phyloP scores from a whole-genome alignment of 2,888 invertebrate species.

The Tiliacea citrago region DNA sequence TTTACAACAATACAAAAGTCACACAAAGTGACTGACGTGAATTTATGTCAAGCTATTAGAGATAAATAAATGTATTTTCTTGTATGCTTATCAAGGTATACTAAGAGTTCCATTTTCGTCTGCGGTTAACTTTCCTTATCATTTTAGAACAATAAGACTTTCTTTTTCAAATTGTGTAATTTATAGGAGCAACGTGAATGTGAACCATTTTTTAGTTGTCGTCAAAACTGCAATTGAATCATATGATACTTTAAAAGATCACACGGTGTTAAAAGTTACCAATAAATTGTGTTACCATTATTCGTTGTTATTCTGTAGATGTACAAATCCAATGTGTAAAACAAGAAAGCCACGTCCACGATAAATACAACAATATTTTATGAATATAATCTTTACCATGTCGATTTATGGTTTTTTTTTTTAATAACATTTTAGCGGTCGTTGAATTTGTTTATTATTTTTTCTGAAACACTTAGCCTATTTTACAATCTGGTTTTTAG shows the following conservation, averaged over 20 bases:
- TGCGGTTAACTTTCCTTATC: slow-evolving; percentile 15
- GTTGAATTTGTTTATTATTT: background rate
- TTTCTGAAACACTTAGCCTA: too few relatives aligned
- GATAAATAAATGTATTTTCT: slow-evolving; percentile 10
- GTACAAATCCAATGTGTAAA: background rate
- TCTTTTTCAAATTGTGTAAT: background rate
- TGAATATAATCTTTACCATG: background rate
- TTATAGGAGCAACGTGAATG: background rate
- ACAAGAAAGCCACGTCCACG: slow-evolving; percentile 25
- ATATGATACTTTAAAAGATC: background rate
- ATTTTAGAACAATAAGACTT: background rate
- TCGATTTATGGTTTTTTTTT: too few relatives aligned
- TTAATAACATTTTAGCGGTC: too few relatives aligned
- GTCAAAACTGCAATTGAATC: background rate
- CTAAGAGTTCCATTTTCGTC: slow-evolving; percentile 9
- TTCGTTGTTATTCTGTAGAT: background rate
- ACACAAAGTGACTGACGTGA: background rate
- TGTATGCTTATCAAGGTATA: background rate
- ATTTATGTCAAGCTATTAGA: slow-evolving; percentile 10
- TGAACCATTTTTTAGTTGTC: background rate
- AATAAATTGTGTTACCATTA: background rate
- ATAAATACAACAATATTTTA: background rate
- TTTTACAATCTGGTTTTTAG: too few relatives aligned
- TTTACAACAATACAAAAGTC: background rate
- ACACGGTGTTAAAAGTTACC: background rate